Conservation (phyloP, 2,797 vertebrate species). For the Babyrousa celebensis region DNA sequence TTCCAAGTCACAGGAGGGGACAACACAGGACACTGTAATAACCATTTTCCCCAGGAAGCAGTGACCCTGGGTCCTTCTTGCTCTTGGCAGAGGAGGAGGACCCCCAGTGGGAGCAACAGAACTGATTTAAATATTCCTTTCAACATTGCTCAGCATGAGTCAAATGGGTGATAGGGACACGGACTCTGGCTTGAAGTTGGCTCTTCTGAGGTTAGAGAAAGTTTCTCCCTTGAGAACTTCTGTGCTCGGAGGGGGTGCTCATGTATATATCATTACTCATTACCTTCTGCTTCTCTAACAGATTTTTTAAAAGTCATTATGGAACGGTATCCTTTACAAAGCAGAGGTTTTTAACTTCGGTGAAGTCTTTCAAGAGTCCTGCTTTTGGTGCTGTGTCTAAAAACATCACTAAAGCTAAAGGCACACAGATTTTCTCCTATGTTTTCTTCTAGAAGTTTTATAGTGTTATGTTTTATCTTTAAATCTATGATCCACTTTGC, state of each 20-base stretch:
- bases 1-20: slow-evolving; percentile 22
- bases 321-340: neutral
- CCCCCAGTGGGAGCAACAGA: slow-evolving; percentile 7
- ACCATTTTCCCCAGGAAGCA: neutral
- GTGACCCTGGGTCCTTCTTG: neutral
- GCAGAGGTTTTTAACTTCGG: slow-evolving; percentile 34
- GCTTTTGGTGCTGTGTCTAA: neutral
- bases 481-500: neutral
- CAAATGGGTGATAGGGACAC: neutral
- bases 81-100: neutral
- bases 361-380: neutral
- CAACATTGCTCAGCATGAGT: neutral
- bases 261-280: neutral
- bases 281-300: neutral
- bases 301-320: neutral
- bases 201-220: neutral
- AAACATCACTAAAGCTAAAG: neutral
- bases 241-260: neutral
- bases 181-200: neutral
- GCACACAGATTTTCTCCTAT: neutral
- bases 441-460: slow-evolving; percentile 31
- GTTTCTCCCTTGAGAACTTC: neutral
- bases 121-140: slow-evolving; percentile 6
- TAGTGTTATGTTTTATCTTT: neutral
- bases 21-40: neutral